phyloP scores from a whole-genome alignment of 1,140 invertebrate species.

The Ptiloglossa arizonensis region DNA sequence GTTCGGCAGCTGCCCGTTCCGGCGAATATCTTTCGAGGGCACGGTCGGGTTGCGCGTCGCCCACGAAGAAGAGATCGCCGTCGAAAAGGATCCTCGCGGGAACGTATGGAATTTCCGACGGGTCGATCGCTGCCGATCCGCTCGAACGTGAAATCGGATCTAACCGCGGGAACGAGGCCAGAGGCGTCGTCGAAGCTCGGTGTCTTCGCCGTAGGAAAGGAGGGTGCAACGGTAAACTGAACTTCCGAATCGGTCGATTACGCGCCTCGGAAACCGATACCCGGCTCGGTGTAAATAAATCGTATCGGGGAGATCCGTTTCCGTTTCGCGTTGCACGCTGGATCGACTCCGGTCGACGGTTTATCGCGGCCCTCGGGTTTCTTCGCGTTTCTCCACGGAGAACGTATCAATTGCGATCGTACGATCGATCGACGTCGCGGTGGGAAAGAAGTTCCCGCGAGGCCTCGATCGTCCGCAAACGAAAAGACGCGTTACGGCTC shows the following conservation, averaged over 20 bases:
- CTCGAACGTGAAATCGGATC: conserved; percentile 67
- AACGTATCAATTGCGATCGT: not conserved
- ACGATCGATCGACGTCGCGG: no score
- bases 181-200: conserved; percentile 21
- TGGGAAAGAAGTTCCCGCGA: no score
- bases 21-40: conserved; percentile 26
- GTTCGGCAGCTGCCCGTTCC: not conserved
- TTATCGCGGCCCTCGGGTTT: not conserved
- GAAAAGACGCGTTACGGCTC: no score
- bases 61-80: not conserved
- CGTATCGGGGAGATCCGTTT: conserved; percentile 20
- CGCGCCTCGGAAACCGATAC: conserved; percentile 56
- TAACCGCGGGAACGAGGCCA: conserved; percentile 61
- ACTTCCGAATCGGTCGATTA: conserved; percentile 65
- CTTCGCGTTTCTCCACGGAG: not conserved
- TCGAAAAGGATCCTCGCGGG: conserved; percentile 62
- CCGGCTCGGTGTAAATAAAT: conserved; percentile 56
- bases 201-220: conserved; percentile 4
- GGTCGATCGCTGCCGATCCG: conserved; percentile 60
- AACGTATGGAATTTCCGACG: conserved; percentile 63
- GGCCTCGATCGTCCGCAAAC: no score
- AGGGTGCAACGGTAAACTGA: conserved; percentile 61
- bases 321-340: conserved; percentile 6
- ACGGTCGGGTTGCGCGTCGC: conserved; percentile 20
- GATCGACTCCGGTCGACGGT: conserved; percentile 27